phyloP scores from a whole-genome alignment of 2,888 invertebrate species.

The Thymelicus lineola region DNA sequence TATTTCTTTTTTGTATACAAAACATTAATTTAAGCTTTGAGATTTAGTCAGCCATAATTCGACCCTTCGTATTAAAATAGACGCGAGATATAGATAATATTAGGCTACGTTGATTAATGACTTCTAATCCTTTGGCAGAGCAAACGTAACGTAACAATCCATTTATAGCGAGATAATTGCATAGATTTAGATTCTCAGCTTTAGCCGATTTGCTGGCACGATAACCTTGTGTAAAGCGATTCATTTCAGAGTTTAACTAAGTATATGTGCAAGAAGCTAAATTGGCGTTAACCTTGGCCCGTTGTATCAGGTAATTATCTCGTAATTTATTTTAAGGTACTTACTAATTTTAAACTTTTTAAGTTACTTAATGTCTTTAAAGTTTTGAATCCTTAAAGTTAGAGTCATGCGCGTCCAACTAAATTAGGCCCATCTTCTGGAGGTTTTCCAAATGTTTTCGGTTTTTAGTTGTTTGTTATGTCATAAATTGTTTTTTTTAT shows the following conservation, averaged over 20 bases:
- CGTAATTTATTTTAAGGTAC: constrained; percentile 2
- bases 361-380: not conserved
- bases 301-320: constrained; percentile 7
- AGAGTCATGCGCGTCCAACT: too few relatives aligned
- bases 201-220: constrained; percentile 17
- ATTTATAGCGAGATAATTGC: constrained; percentile 18
- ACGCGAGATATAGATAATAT: constrained; percentile 15
- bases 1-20: not conserved
- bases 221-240: constrained; percentile 22
- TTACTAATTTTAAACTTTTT: not conserved
- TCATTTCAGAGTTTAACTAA: constrained; percentile 13
- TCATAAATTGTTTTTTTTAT: too few relatives aligned
- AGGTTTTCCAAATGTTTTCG: too few relatives aligned
- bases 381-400: too few relatives aligned
- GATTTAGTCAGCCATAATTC: not conserved
- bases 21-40: not conserved
- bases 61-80: constrained; percentile 13
- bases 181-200: constrained; percentile 17
- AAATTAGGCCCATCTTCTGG: too few relatives aligned
- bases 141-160: constrained; percentile 31
- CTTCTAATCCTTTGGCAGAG: constrained; percentile 34
- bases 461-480: too few relatives aligned
- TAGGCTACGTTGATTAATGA: constrained; percentile 29
- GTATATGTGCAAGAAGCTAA: constrained; percentile 11
- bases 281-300: constrained; percentile 15